Evolutionary conservation across 1,140 invertebrate species (phyloP), one percentile per base, ranked within the genome.

Genomic region (Phortica variegata): DNA sequence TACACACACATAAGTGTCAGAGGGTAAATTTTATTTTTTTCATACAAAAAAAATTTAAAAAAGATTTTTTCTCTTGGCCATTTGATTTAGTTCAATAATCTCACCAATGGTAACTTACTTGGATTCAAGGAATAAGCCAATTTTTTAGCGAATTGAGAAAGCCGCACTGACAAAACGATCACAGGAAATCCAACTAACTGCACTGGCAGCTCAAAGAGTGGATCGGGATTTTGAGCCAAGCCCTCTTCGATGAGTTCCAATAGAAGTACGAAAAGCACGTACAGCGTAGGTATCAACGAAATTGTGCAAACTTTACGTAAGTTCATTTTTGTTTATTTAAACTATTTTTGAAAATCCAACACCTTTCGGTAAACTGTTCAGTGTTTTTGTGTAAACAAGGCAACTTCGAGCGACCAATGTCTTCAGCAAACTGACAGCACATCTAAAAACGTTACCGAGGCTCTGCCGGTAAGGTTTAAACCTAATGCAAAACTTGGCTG

Each of bases 131-230:
- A 87, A 68, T 91, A 91, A 10, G 86, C 84, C 33, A 91, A 75
- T 74, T 91, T 90, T 77, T 89, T 90, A 40, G 89, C 82, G 60
- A 91, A 91, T 76, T 90, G 90, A 1, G 87, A 84, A 33, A 91
- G 76, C 63, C 87, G 79, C n/a, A 91, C 89, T 2, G 88, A 87
- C 18, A 88, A 66, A 40, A 90, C 87, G 56, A 91, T 90, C 29
- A 91, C 83, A 0, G 89, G 89, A 62, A 91, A 91, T 36, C 89
- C 89, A 7, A 91, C 78, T 29, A 91, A 75, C 69, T 91, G 87
- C 9, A 91, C 87, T 1, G 89, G 89, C 32, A 91, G 58, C 66
- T 90, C 85, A 60, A 90, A 88, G 0, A 80, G 58, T 12, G 82
- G 81, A 60, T 88, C 85, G 2, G 79, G 73, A 15, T 76, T 66